Evolutionary conservation across 2,797 vertebrate species (phyloP), one percentile per base, ranked within the genome.

Genomic region (Taeniopygia guttata): DNA sequence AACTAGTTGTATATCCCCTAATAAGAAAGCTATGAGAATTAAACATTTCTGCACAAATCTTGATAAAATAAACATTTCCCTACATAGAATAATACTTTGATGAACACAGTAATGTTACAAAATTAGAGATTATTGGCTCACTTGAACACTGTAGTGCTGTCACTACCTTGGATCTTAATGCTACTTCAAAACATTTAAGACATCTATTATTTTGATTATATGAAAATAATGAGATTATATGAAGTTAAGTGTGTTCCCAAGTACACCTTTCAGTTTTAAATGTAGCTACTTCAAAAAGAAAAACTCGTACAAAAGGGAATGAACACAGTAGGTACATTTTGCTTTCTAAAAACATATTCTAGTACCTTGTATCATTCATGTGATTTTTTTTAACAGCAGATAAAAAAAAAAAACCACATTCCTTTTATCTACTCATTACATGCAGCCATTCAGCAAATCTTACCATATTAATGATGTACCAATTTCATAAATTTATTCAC

Each of bases 121-220:
- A 84, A 84, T 74, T 79, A 90, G 40, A 54, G 36, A 78, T 90
- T 59, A 76, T 66, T 42, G 70, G 52, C 45, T 76, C 66, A 92
- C 62, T 85, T 77, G n/a, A 49, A 80, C 55, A 84, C 27, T 40
- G 34, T 75, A 88, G 80, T 84, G 80, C 48, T 83, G 52, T 73
- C 49, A 84, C 62, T 77, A 77, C 45, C 36, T 29, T 82, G 54
- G 49, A 84, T 83, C 34, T 64, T 63, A 81, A 48, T 38, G 36
- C 34, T 78, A 78, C 48, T 74, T 72, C 56, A 74, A 94, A 81
- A 34, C 7, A 70, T 49, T 96, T 60, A 93, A 84, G 63, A 96
- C 26, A 52, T 62, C 32, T 76, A 63, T 20, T 84, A 38, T 45
- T 90, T 64, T 23, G 43, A 36, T 32, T 43, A 77, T 11, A 38